These are phyloP conservation scores for Grapholita molesta DNA, from an alignment of 1,140 invertebrate genomes.

Conservation along the genomic window DNA sequence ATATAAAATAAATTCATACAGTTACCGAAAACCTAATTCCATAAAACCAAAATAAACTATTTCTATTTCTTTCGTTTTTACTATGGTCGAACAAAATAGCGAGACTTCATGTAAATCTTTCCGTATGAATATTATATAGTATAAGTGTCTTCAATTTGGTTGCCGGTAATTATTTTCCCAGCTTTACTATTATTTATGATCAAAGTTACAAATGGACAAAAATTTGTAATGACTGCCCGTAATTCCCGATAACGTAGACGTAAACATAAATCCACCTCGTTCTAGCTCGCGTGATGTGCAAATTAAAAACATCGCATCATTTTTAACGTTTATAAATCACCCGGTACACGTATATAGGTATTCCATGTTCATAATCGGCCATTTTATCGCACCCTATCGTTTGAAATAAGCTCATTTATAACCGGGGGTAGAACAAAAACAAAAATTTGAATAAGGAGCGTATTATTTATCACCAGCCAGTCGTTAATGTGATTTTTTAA, in stretches of 20 bases:
- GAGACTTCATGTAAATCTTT: too few species aligned
- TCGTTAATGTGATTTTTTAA: slow-evolving; percentile 77
- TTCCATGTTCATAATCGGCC: slow-evolving; percentile 34
- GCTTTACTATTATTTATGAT: too few species aligned
- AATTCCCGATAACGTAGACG: background rate
- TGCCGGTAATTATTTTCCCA: too few species aligned
- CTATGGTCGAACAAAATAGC: too few species aligned
- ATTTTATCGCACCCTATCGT: slow-evolving; percentile 68
- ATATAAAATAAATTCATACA: too few species aligned
- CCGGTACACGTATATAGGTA: background rate
- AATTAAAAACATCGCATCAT: slow-evolving; percentile 14
- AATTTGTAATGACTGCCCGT: background rate
- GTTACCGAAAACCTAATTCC: too few species aligned
- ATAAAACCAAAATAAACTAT: too few species aligned
- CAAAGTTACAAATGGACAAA: too few species aligned
- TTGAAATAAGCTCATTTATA: slow-evolving; percentile 78
- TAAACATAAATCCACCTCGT: background rate
- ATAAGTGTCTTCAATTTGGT: too few species aligned
- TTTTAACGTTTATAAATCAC: slow-evolving; percentile 8
- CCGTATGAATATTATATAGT: too few species aligned
- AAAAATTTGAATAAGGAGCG: slow-evolving; percentile 77
- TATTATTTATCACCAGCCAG: slow-evolving; percentile 76
- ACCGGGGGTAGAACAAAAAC: slow-evolving; percentile 71
- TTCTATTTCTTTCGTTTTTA: too few species aligned
- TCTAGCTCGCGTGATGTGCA: slow-evolving; percentile 4